phyloP scores from a whole-genome alignment of 2,888 invertebrate species.

The Exephanes ischioxanthus region DNA sequence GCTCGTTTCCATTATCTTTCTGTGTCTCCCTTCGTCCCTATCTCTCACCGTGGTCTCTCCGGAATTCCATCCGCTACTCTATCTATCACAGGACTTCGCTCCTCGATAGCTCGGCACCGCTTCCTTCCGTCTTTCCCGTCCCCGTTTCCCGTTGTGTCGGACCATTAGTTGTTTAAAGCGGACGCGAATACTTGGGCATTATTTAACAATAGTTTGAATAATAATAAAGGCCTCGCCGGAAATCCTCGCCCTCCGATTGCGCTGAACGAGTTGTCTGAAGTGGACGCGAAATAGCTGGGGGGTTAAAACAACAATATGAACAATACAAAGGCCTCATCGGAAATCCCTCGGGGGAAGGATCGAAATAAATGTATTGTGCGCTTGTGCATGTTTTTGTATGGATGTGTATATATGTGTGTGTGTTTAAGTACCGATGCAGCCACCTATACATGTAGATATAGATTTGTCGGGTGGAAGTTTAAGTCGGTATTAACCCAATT shows the following conservation, averaged over 20 bases:
- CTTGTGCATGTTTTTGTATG: neutral
- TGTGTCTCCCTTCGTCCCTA: conserved; percentile 38
- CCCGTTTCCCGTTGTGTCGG: neutral
- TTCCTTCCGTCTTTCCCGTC: conserved; percentile 33
- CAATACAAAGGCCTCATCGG: neutral
- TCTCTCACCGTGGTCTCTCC: conserved; percentile 45
- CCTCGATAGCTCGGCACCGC: neutral
- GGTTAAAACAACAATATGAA: neutral
- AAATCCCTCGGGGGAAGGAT: neutral
- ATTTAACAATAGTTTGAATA: neutral
- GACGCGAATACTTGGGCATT: neutral
- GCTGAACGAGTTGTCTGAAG: neutral
- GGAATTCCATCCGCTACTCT: conserved; percentile 36
- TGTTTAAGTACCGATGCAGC: neutral
- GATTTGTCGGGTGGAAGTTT: conserved; percentile 54
- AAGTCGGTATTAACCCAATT: conserved; percentile 69
- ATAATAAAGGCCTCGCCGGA: neutral
- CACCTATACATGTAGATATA: conserved; percentile 39
- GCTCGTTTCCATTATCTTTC: conserved; percentile 44
- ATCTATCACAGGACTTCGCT: conserved; percentile 33
- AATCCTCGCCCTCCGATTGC: neutral
- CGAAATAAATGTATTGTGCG: neutral
- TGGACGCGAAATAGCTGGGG: neutral
- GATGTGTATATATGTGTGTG: neutral
- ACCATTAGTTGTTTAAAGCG: neutral